A percentile compares a stretch with the other conserved stretches of the same genome.
Evolutionary conservation across 2,113 vertebrate genomes (phyloP).

Genomic region (Porphyrio hochstetteri): DNA sequence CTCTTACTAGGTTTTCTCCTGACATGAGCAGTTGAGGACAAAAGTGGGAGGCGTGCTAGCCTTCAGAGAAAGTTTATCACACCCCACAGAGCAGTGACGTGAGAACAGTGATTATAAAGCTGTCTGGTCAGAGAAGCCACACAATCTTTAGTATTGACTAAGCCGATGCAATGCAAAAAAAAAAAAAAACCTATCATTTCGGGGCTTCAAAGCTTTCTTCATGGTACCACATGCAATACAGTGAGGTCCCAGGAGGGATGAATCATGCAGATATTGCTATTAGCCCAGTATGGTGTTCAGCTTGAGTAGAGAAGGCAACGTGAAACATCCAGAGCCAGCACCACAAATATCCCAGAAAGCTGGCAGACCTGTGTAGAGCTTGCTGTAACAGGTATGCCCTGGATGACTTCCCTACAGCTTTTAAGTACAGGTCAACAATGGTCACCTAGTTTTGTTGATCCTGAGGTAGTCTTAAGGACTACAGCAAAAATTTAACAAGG

Average conservation of each 20-base stretch:
- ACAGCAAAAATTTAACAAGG: neutral
- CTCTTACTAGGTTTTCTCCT: neutral
- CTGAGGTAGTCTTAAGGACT: neutral
- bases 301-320: neutral
- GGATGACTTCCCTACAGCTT: neutral
- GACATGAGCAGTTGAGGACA: neutral
- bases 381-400: neutral
- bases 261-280: rapidly evolving
- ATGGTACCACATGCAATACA: neutral
- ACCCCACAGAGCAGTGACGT: neutral
- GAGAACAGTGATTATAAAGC: neutral
- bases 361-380: neutral
- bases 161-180: neutral
- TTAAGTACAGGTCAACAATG: neutral
- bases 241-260: neutral
- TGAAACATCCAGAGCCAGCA: neutral
- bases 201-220: neutral
- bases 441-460: neutral
- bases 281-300: rapidly evolving
- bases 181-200: neutral
- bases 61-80: neutral
- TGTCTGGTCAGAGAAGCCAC: neutral
- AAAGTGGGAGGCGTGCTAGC: neutral
- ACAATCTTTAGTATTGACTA: neutral
- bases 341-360: neutral